Percentiles rank a stretch among this genome's conserved stretches.
Evolutionary conservation across 35 echinoderm and acorn worm species (phyloP).

Genomic region (Chiridota heheva): DNA sequence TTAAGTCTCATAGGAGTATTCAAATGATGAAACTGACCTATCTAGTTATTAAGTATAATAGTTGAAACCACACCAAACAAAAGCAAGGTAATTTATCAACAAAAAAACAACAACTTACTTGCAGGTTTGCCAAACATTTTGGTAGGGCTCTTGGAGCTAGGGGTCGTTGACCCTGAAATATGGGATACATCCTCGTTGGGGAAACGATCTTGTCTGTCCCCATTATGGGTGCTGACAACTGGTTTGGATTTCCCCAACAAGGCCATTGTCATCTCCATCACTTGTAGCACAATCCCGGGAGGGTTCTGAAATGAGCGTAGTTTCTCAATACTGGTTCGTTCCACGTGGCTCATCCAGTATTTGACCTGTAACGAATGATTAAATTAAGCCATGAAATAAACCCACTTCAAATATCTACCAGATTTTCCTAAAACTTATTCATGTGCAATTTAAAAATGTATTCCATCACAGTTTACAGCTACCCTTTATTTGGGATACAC

Average conservation of each 20-base stretch:
- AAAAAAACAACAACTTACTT: slow-evolving; percentile 73
- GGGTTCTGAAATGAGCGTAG: slow-evolving; percentile 88
- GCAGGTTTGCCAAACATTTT: slow-evolving; percentile 43
- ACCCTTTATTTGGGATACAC: too few relatives aligned
- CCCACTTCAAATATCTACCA: too few relatives aligned
- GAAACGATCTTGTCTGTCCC: not conserved
- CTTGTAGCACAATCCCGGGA: slow-evolving; percentile 87
- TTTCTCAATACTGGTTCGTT: slow-evolving; percentile 88
- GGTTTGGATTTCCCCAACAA: slow-evolving; percentile 91
- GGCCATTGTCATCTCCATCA: slow-evolving; percentile 99
- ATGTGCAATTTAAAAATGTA: too few relatives aligned
- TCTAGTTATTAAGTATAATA: too few relatives aligned
- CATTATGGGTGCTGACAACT: slow-evolving; percentile 23
- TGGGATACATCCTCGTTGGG: slow-evolving; percentile 84
- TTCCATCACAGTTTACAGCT: too few relatives aligned
- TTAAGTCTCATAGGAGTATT: too few relatives aligned
- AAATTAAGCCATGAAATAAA: not conserved
- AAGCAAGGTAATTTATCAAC: not conserved
- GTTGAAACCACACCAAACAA: not conserved
- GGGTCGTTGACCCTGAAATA: slow-evolving; percentile 63
- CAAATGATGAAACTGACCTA: too few relatives aligned
- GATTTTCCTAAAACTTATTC: too few relatives aligned
- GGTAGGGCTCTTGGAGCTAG: slow-evolving; percentile 59
- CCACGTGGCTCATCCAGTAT: slow-evolving; percentile 84
- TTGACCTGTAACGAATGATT: slow-evolving; percentile 48